Base-by-base conservation (phyloP, 2,888 invertebrate species). In the Drosophila nr. perissopoda region DNA sequence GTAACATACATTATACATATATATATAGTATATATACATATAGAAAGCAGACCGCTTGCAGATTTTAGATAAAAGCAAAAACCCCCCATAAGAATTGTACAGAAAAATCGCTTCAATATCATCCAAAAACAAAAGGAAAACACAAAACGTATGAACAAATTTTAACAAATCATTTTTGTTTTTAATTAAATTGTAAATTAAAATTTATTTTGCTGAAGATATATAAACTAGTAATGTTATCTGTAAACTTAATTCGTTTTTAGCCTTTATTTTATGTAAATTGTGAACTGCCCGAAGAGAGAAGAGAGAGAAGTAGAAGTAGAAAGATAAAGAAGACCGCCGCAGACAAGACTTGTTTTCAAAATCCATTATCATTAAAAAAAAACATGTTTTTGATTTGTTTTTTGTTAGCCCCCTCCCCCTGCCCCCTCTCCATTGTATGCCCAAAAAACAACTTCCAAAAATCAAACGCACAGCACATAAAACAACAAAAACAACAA, bases 61-160 rank as follows among this genome's bases (percentile, higher is more conserved):
- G 70, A 49, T 70, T 36, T 27, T 69, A 74, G 70, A 25, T 49
- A 66, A 64, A 71, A 27, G 42, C 33, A 13, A 40, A 25, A 33
- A 21, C 4, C 10, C 10, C 65, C 16, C 25, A 40, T 36, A 59
- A 54, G 21, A 52, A 56, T 13, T 76, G 76, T 76, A 76, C 11
- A 76, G 67, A 76, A 53, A 61, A 72, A 72, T 76, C 77, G 77
- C 77, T 77, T 77, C 77, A 70, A 74, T 74, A 74, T 77, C 77
- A 76, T 61, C 64, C 25, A 31, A 36, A 57, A 49, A 36, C n/a
- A 21, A 40, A 29, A 29, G 29, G 6, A 29, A 29, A 29, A 29
- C 7, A 27, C n/a, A 21, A 40, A 31, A 57, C 2, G 51, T 58
- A 49, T 64, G 61, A 74, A 76, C 42, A 63, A 71, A 72, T 71